Base-by-base conservation (phyloP, 92 coral and sea anemone genomes). In the Palythoa caribaeorum region DNA sequence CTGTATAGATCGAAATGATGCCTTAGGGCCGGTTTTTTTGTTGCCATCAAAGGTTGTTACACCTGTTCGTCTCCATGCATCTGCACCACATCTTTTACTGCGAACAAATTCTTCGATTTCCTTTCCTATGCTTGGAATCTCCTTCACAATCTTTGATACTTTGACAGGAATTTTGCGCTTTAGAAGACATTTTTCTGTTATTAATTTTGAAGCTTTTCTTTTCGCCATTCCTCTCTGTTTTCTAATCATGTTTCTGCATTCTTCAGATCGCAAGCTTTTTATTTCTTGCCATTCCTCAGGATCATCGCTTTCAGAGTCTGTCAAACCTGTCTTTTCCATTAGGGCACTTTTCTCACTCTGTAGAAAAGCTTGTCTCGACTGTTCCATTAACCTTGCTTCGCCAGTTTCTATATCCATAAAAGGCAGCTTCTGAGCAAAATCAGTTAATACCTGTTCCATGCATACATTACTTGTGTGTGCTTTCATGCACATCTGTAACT, bases 11-110 rank as follows among this genome's bases (percentile, higher is more conserved):
- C 79, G 85, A 48, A 78, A 87, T 13, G 86, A 78, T 47, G 78
- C 85, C 90, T 87, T 87, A n/a, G 85, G 78, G 47, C 85, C 90
- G 11, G 62, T 73, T 69, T 87, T 87, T 75, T 12, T 74, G 17
- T 66, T 84, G 38, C 91, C 88, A 91, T 83, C 89, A 68, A 91
- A 91, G 59, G 93, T 91, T 40, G 80, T 54, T 54, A 92, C 81
- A 3, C 91, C 95, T 44, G 95, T 92, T 47, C 95, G 76, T 38
- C 92, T 84, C 93, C 95, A 93, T 21, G 93, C 92, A 85, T 93
- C 93, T 12, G 95, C 93, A 13, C 93, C 93, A 84, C 71, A 79
- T 88, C 62, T 54, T 51, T 70, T 68, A 48, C 80, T 70, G 50
- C 78, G 53, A 50, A 76, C 80, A 76, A 90, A 93, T 35, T 88